A percentile compares a stretch with the other conserved stretches of the same genome.
Evolutionary conservation across 2,888 invertebrate genomes (phyloP).

Genomic region (Euspilapteryx auroguttella): DNA sequence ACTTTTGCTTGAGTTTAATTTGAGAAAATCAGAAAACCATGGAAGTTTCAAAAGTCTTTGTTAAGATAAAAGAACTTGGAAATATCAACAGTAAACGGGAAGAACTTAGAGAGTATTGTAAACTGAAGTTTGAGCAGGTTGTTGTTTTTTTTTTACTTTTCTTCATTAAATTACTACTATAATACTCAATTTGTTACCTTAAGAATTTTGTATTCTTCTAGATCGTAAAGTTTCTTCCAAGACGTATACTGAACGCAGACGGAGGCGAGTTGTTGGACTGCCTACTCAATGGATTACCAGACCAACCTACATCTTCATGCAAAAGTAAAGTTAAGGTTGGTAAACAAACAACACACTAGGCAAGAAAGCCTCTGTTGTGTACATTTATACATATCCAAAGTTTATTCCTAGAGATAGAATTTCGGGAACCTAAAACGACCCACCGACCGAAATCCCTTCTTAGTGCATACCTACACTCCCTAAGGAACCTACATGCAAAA

Average conservation of each 20-base stretch:
- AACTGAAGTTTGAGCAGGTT: conserved; percentile 27
- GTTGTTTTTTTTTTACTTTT: no score
- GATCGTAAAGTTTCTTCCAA: conserved; percentile 26
- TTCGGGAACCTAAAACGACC: no score
- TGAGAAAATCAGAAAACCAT: no score
- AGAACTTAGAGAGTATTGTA: conserved; percentile 29
- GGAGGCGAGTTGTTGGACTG: conserved; percentile 30
- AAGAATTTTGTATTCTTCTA: conserved; percentile 14
- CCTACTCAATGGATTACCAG: conserved; percentile 30
- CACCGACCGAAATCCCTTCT: no score
- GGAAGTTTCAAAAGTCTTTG: conserved; percentile 20
- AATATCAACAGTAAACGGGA: conserved; percentile 24
- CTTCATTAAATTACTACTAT: no score
- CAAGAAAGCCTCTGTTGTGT: neutral
- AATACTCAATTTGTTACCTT: no score
- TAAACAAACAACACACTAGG: neutral
- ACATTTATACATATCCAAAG: no score
- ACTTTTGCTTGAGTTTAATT: no score
- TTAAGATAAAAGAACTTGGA: conserved; percentile 28
- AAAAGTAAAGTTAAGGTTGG: conserved; percentile 28
- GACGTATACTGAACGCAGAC: conserved; percentile 30
- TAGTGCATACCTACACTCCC: no score
- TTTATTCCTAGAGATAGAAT: no score
- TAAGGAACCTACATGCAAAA: no score
- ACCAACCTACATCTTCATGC: conserved; percentile 13